Evolutionary conservation across 2,888 invertebrate genomes (phyloP), one percentile per base, ranked within the genome.

Genomic region (Drosophila seclusa): DNA sequence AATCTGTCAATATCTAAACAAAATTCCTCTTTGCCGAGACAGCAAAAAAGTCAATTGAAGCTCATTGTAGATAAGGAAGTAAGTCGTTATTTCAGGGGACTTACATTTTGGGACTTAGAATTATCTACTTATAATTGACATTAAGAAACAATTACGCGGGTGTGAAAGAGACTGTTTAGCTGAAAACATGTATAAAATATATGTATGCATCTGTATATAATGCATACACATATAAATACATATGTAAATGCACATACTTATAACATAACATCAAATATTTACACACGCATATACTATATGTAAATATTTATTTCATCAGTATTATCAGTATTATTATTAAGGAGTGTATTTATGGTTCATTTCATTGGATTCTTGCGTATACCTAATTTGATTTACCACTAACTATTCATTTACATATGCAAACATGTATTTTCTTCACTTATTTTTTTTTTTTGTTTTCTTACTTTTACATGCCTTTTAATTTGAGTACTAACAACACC

Each of bases 41-140:
- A 24, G 16, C 32, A 42, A 31, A 24, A 24, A 6, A 16, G 7
- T 24, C 11, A 18, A 58, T 48, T 24, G 24, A 36, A 58, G 49
- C 68, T 68, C 69, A 29, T 49, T 66, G 40, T 34, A 29, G 32
- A 50, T 68, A 27, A 31, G 36, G n/a, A 27, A 42, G 34, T 24
- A 59, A 69, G 54, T 42, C 34, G n/a, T 7, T 32, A 6, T 42
- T 18, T 38, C 29, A 24, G 61, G 31, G 10, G 40, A 24, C 32
- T 31, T 31, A 48, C 13, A 3, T 27, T 49, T 50, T 57, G 36
- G 29, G 31, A 55, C 66, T 55, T 77, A 36, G 11, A 27, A 27
- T 78, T 54, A 62, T 55, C 76, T 75, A 75, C 63, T 71, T 61
- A 61, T 80, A 78, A 78, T 78, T 78, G 77, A 78, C 77, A 71